Conservation (phyloP, 2,797 vertebrate genomes). For the Cryptoprocta ferox region DNA sequence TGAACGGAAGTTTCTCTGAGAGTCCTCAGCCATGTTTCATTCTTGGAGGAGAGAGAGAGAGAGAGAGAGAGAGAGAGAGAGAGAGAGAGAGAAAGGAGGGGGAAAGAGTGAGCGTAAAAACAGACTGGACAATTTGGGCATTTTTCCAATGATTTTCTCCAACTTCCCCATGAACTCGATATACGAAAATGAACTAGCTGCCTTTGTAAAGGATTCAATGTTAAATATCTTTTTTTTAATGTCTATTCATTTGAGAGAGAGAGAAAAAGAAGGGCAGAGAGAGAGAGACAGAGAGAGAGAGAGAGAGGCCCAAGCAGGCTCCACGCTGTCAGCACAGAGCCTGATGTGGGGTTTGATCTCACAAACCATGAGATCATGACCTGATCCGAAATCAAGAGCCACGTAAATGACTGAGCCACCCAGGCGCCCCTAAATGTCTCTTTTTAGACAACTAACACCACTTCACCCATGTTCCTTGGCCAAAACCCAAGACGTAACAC, state of each 20-base stretch:
- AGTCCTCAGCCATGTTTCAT: conserved; percentile 94
- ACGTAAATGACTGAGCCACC: too few relatives aligned
- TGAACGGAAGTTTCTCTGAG: conserved; percentile 98
- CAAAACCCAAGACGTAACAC: not conserved
- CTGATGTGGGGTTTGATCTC: too few relatives aligned
- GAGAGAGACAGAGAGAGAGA: too few relatives aligned
- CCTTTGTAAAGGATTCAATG: not conserved
- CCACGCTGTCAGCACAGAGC: too few relatives aligned
- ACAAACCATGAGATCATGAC: too few relatives aligned
- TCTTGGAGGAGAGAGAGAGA: conserved; percentile 41
- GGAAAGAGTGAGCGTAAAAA: not conserved
- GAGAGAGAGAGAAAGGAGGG: not conserved
- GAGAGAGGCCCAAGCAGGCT: too few relatives aligned
- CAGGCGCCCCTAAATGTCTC: not conserved
- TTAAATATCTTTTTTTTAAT: not conserved
- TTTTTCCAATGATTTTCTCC: not conserved
- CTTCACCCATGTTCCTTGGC: not conserved
- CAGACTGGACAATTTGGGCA: not conserved
- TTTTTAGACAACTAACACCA: not conserved
- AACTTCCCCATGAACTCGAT: not conserved
- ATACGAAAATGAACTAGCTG: not conserved
- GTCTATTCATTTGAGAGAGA: too few relatives aligned
- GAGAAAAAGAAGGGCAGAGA: too few relatives aligned
- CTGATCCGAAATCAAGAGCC: too few relatives aligned
- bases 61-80: not conserved